Evolutionary conservation across 2,797 vertebrate genomes (phyloP).

Genomic region (Kryptolebias ocellatus): DNA sequence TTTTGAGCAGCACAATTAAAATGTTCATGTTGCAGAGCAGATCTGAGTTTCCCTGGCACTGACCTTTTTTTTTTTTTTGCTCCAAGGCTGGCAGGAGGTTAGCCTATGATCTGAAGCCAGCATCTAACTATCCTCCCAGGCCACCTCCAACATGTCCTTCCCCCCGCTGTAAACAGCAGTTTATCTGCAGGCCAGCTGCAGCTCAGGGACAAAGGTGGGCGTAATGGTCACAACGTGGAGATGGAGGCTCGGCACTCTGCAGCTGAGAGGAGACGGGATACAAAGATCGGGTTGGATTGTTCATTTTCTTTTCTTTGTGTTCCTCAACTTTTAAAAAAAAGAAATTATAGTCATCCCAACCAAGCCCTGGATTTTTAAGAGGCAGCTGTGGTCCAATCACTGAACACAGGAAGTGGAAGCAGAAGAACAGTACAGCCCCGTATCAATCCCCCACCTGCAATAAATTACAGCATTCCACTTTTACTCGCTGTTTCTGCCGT

Average conservation of each 20-base stretch:
- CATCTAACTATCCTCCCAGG: slow-evolving; percentile 34
- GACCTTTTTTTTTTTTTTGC: slow-evolving; percentile 16
- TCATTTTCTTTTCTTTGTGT: slow-evolving; percentile 7
- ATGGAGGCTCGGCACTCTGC: slow-evolving; percentile 3
- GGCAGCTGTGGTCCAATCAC: slow-evolving; percentile 5
- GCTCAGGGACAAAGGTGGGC: slow-evolving; percentile 60
- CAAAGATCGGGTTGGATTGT: slow-evolving; percentile 2
- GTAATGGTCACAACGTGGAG: slow-evolving; percentile 42
- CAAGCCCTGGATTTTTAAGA: slow-evolving; percentile 15
- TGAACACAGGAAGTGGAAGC: neutral
- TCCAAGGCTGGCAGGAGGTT: slow-evolving; percentile 48
- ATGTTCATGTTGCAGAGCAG: slow-evolving; percentile 38
- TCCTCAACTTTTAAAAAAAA: neutral
- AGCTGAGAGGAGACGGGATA: slow-evolving; percentile 4
- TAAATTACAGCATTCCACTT: slow-evolving; percentile 54
- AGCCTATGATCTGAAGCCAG: slow-evolving; percentile 70
- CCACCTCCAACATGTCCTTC: slow-evolving; percentile 36
- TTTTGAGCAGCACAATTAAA: slow-evolving; percentile 9
- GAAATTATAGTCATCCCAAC: neutral
- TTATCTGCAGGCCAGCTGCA: slow-evolving; percentile 72
- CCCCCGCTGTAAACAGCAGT: slow-evolving; percentile 57
- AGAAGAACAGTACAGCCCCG: slow-evolving; percentile 25
- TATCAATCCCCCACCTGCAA: slow-evolving; percentile 43
- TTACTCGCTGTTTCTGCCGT: slow-evolving; percentile 41
- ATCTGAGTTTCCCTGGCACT: slow-evolving; percentile 27